A percentile compares a stretch with the other conserved stretches of the same genome.
Evolutionary conservation across 2,797 vertebrate genomes (phyloP).

Genomic region (Crypturellus tataupa): DNA sequence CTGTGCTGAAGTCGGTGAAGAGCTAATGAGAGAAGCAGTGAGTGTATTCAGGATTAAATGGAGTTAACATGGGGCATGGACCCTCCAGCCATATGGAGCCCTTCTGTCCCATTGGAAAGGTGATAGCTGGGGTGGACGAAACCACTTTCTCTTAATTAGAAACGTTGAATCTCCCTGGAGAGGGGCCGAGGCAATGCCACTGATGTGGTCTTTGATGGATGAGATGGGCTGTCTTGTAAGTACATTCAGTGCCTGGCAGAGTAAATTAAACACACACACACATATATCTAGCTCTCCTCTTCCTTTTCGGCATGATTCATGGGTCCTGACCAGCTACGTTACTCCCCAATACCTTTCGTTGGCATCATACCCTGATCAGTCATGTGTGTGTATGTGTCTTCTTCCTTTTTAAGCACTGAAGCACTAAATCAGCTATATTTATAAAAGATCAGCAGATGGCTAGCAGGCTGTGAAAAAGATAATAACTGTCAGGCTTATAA

Average conservation of each 20-base stretch:
- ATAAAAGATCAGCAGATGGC: conserved; percentile 63
- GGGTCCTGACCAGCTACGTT: neutral
- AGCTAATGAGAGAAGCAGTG: neutral
- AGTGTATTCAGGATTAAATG: neutral
- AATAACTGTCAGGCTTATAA: conserved; percentile 40
- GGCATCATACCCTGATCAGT: neutral
- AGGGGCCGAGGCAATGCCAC: neutral
- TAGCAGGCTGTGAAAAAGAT: conserved; percentile 41
- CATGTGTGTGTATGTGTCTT: neutral
- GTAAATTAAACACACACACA: neutral
- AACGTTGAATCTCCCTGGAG: neutral
- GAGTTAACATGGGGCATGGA: accelerated
- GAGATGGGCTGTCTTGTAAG: neutral
- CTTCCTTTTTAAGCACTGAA: conserved; percentile 30
- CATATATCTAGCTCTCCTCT: neutral
- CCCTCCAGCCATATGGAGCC: neutral
- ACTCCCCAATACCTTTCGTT: neutral
- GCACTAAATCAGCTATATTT: conserved; percentile 44
- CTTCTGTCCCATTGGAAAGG: neutral
- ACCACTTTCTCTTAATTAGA: neutral
- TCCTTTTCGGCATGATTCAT: neutral
- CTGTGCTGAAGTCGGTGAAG: neutral
- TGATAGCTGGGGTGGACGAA: neutral
- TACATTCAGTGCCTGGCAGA: neutral
- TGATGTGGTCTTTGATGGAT: neutral